Evolutionary conservation across 2,888 invertebrate genomes (phyloP).

Genomic region (Acanthosepion pharaonis): DNA sequence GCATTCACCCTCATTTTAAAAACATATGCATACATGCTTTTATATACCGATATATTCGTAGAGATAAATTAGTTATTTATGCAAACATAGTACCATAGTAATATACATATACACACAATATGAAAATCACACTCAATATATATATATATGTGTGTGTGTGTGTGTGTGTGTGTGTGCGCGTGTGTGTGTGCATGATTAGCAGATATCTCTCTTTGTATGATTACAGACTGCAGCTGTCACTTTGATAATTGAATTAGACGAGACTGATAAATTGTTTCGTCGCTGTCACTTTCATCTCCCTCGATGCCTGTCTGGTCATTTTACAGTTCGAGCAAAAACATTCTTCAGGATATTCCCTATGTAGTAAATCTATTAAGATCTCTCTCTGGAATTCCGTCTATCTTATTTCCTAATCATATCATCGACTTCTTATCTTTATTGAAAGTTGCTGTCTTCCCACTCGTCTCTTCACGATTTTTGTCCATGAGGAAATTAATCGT

Average conservation of each 20-base stretch:
- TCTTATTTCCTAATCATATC: not conserved
- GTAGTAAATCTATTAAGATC: not conserved
- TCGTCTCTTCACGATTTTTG: no score
- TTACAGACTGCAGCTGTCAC: not conserved
- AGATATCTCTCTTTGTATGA: not conserved
- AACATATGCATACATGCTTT: not conserved
- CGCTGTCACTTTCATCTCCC: not conserved
- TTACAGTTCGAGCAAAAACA: not conserved
- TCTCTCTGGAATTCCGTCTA: not conserved
- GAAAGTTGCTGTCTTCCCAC: no score
- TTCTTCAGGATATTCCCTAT: not conserved
- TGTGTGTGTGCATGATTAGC: no score
- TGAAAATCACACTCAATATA: no score
- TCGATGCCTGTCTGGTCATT: conserved; percentile 8
- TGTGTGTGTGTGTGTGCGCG: no score
- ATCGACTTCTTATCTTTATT: no score
- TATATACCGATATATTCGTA: no score
- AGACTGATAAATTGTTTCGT: not conserved
- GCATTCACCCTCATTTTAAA: not conserved
- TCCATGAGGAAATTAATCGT: no score
- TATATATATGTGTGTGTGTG: no score
- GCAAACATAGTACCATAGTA: no score
- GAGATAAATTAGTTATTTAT: no score
- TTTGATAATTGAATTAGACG: conserved; percentile 6
- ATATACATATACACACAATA: no score